A percentile compares a stretch with the other conserved stretches of the same genome.
phyloP scores from a whole-genome alignment of 2,888 invertebrate genomes.

The Leucophenga montana region DNA sequence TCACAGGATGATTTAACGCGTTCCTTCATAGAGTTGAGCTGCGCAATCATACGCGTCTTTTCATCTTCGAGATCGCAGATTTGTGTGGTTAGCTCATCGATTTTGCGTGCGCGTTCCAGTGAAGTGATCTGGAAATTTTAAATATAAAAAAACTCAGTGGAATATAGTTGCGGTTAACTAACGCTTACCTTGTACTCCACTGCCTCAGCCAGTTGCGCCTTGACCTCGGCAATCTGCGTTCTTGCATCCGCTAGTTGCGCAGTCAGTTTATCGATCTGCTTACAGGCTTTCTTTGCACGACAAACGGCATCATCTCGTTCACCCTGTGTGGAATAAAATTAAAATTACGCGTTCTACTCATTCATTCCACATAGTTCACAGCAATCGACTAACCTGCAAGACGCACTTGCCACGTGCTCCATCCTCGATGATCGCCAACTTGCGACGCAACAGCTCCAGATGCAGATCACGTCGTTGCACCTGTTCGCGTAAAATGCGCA shows the following conservation, averaged over 20 bases:
- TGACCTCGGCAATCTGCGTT: conserved; percentile 86
- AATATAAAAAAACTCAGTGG: not conserved
- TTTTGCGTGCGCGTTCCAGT: conserved; percentile 85
- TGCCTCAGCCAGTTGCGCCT: conserved; percentile 88
- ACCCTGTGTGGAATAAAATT: conserved; percentile 68
- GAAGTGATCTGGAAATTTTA: conserved; percentile 90
- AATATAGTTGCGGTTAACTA: not conserved
- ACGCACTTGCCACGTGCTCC: conserved; percentile 78
- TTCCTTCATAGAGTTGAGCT: conserved; percentile 67
- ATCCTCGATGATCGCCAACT: conserved; percentile 88
- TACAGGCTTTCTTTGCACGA: conserved; percentile 85
- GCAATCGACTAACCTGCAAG: conserved; percentile 70
- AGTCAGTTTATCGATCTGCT: conserved; percentile 87
- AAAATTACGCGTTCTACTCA: not conserved
- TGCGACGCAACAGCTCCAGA: conserved; percentile 89
- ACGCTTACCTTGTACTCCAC: conserved; percentile 85
- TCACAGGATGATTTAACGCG: conserved; percentile 69
- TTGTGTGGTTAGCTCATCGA: conserved; percentile 87
- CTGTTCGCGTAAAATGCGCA: conserved; percentile 90
- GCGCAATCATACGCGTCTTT: conserved; percentile 76
- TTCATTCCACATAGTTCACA: not conserved
- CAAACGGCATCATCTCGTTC: conserved; percentile 81
- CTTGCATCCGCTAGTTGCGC: conserved; percentile 87
- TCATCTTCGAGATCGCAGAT: conserved; percentile 86
- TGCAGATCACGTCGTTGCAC: conserved; percentile 93